Percentiles rank a stretch among this genome's conserved stretches.
These are phyloP conservation scores for Coptodon rendalli DNA, from an alignment of 2,113 vertebrate genomes.

Conservation along the genomic window DNA sequence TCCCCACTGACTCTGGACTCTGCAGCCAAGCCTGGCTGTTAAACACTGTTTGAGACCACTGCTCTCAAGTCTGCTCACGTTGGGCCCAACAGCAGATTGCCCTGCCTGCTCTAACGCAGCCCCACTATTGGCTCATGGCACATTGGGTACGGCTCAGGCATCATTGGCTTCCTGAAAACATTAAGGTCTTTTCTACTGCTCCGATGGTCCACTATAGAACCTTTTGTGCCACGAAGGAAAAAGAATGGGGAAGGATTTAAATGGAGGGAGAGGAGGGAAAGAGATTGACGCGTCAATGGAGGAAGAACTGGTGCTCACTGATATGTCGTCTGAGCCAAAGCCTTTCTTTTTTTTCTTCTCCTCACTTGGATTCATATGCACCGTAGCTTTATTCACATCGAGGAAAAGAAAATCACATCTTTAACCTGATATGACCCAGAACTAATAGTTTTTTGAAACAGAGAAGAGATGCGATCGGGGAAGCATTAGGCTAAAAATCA, in stretches of 20 bases:
- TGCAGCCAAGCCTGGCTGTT: constrained; percentile 27
- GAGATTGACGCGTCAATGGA: neutral
- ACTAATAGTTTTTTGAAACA: constrained; percentile 23
- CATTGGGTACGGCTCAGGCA: constrained; percentile 39
- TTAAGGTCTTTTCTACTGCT: constrained; percentile 37
- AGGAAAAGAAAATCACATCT: constrained; percentile 23
- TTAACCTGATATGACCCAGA: constrained; percentile 22
- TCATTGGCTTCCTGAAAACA: constrained; percentile 54
- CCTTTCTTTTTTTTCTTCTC: neutral
- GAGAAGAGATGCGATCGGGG: neutral
- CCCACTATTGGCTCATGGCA: constrained; percentile 27
- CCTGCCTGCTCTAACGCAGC: constrained; percentile 24
- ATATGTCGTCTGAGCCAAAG: neutral
- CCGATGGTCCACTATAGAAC: constrained; percentile 6
- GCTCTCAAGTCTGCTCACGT: constrained; percentile 57
- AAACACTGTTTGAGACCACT: neutral
- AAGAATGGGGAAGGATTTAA: constrained; percentile 9
- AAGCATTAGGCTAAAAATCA: constrained; percentile 7
- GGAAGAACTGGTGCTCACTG: constrained; percentile 13
- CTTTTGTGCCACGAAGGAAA: constrained; percentile 26
- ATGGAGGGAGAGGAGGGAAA: neutral
- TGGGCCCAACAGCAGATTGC: constrained; percentile 33
- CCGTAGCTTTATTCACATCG: neutral
- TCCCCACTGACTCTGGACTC: neutral
- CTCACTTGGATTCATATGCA: constrained; percentile 14